These are phyloP conservation scores for Patella caerulea DNA, from an alignment of 2,888 invertebrate genomes.

Conservation along the genomic window DNA sequence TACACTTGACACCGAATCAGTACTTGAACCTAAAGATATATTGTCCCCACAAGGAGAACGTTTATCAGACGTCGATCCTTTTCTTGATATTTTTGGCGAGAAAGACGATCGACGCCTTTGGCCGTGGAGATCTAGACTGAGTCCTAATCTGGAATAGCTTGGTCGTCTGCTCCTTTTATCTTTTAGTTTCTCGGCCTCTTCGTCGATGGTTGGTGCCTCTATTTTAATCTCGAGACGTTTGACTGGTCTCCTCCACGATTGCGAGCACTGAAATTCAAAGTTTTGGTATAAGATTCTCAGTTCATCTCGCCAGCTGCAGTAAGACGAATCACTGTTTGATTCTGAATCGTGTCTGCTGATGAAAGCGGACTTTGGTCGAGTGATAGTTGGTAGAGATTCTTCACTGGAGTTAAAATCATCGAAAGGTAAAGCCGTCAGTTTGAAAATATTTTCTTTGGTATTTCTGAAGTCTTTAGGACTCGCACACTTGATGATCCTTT, in stretches of 20 bases:
- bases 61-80: neutral
- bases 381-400: slow-evolving; percentile 3
- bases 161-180: slow-evolving; percentile 42
- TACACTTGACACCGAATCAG: neutral
- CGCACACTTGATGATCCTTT: slow-evolving; percentile 52
- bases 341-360: neutral
- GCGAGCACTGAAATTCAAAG: slow-evolving; percentile 61
- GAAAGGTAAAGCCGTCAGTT: slow-evolving; percentile 30
- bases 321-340: neutral
- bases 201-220: slow-evolving; percentile 44
- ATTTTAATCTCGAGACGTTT: slow-evolving; percentile 30
- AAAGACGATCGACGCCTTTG: slow-evolving; percentile 20
- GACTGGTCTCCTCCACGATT: slow-evolving; percentile 52
- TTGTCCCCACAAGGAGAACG: neutral
- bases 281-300: slow-evolving; percentile 52
- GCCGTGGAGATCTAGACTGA: slow-evolving; percentile 38
- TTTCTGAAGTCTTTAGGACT: slow-evolving; percentile 58
- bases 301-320: slow-evolving; percentile 50
- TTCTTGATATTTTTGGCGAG: neutral
- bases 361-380: slow-evolving; percentile 11
- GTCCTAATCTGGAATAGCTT: slow-evolving; percentile 14
- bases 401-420: slow-evolving; percentile 11
- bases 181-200: slow-evolving; percentile 40
- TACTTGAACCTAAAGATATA: neutral
- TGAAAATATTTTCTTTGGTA: slow-evolving; percentile 59